phyloP scores from a whole-genome alignment of 2,113 vertebrate genomes.

The Aix galericulata region DNA sequence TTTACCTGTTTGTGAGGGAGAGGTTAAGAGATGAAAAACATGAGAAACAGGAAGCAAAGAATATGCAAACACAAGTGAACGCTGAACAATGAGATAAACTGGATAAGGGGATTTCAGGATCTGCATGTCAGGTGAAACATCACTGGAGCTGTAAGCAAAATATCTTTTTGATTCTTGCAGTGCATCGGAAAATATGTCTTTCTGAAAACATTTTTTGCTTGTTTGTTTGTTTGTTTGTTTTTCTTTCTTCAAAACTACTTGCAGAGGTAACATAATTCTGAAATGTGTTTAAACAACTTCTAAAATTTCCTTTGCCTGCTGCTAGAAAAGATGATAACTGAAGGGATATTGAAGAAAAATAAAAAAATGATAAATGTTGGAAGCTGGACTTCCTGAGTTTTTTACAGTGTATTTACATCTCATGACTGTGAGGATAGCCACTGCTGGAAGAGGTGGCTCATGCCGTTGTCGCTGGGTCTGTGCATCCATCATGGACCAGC shows the following conservation, averaged over 20 bases:
- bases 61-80: rapidly evolving
- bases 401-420: background rate
- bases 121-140: background rate
- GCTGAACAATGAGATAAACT: background rate
- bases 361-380: background rate
- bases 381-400: background rate
- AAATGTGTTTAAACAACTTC: background rate
- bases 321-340: background rate
- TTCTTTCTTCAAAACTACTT: background rate
- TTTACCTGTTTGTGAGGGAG: background rate
- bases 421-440: background rate
- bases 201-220: no score
- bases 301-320: background rate
- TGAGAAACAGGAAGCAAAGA: background rate
- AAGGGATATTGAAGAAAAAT: background rate
- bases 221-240: no score
- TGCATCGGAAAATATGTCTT: background rate
- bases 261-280: background rate
- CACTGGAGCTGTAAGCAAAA: background rate
- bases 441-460: background rate
- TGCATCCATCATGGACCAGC: background rate
- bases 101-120: background rate
- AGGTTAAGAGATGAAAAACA: background rate
- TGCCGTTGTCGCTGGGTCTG: background rate
- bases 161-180: background rate